phyloP scores from a whole-genome alignment of 1,140 invertebrate genomes.

The Planococcus citri region DNA sequence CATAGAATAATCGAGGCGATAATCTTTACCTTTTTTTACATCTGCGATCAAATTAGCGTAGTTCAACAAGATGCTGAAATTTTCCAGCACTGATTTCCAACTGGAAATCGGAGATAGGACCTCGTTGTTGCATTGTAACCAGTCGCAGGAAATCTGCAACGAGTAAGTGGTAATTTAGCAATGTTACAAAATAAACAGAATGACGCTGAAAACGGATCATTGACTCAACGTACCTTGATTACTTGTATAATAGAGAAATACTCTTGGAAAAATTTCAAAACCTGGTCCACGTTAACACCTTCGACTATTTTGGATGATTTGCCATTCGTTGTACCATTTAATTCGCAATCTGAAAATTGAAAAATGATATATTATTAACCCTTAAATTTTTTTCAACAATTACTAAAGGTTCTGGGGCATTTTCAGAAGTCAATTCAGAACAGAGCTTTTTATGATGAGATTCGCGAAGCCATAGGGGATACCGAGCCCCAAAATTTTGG shows the following conservation, averaged over 20 bases:
- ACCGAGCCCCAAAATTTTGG: too few species aligned
- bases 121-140: neutral
- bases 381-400: too few species aligned
- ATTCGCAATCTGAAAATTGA: neutral
- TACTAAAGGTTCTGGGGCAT: too few species aligned
- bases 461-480: too few species aligned
- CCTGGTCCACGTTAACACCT: neutral
- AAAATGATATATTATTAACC: too few species aligned
- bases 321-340: neutral
- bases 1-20: too few species aligned
- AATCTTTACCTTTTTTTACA: neutral
- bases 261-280: neutral
- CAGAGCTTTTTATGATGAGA: too few species aligned
- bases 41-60: neutral
- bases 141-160: neutral
- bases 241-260: neutral
- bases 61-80: neutral
- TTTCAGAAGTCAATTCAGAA: too few species aligned
- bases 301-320: neutral
- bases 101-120: neutral
- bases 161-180: neutral
- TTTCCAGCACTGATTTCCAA: conserved; percentile 4
- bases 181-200: neutral
- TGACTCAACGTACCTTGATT: neutral
- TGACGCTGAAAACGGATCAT: too few species aligned